Conservation (phyloP, 2,113 vertebrate genomes). For the Ailuropoda melanoleuca region DNA sequence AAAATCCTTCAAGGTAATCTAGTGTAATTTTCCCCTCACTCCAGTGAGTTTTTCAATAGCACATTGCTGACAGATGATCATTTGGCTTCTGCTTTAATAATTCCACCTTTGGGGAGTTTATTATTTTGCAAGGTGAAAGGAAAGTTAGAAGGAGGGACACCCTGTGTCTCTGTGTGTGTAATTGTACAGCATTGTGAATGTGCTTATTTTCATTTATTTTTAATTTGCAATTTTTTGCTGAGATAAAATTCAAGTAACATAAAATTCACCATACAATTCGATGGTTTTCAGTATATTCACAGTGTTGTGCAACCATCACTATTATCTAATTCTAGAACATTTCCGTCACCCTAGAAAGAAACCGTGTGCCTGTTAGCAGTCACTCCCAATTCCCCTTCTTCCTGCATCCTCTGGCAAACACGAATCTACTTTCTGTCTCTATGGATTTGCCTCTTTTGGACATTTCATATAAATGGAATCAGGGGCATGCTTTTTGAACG, state of each 20-base stretch:
- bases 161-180: neutral
- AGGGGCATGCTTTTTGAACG: neutral
- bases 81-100: constrained; percentile 44
- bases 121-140: constrained; percentile 42
- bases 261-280: neutral
- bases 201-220: neutral
- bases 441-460: constrained; percentile 13
- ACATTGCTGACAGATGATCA: constrained; percentile 49
- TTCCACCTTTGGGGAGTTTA: neutral
- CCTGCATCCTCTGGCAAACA: neutral
- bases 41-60: constrained; percentile 2
- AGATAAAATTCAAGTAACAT: constrained; percentile 16
- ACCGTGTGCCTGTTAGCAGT: neutral
- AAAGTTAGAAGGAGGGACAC: neutral
- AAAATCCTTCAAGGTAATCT: constrained; percentile 48
- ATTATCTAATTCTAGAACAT: constrained; percentile 38
- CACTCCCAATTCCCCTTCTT: neutral
- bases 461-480: neutral
- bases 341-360: constrained; percentile 5
- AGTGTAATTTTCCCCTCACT: constrained; percentile 46
- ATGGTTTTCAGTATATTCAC: neutral
- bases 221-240: neutral
- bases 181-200: neutral
- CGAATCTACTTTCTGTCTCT: constrained; percentile 31
- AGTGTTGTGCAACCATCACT: neutral